Base-by-base conservation (phyloP, 1,140 invertebrate genomes). In the Drosophila ohnishii region DNA sequence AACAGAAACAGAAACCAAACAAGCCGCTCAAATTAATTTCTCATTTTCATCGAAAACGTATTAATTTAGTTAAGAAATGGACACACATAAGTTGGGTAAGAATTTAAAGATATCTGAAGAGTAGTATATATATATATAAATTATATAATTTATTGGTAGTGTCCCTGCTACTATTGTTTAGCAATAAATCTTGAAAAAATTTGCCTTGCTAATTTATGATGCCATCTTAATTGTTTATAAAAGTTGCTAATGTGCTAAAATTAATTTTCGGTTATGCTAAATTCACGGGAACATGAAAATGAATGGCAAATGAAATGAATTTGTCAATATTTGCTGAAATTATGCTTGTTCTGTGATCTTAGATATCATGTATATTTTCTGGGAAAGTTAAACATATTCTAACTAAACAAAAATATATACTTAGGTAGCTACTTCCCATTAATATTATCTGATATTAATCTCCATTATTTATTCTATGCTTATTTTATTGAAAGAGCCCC, bases 1-100 rank as follows among this genome's bases (percentile, higher is more conserved):
- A 30, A 5, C 25, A 28, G 22, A 50, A 50, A 16, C 47, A 37
- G 19, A 19, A 71, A n/a, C 7, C 32, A 37, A 60, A 74, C 81
- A 70, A 74, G 83, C 63, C 60, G 60, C 53, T 39, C 35, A 82
- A 79, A 87, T 79, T 66, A 82, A 75, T 71, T 53, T 53, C 64
- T 70, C 75, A 82, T 86, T 87, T 83, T 70, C 66, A 82, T 76
- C 57, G 71, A 82, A 86, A 76, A 70, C 70, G 44, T 63, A 78
- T 86, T 81, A 64, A 78, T 81, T 73, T 65, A 51, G 32, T 71
- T 37, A 22, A 13, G n/a, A 30, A 48, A 35, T 45, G 47, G 47
- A 39, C 19, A 3, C 39, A 3, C 39, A 19, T 8, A 51, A 6
- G 34, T 39, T 25, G 34, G 34, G 19, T 6, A 19, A 61, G n/a